Conservation (phyloP, 2,888 invertebrate species). For the Gerris lacustris region DNA sequence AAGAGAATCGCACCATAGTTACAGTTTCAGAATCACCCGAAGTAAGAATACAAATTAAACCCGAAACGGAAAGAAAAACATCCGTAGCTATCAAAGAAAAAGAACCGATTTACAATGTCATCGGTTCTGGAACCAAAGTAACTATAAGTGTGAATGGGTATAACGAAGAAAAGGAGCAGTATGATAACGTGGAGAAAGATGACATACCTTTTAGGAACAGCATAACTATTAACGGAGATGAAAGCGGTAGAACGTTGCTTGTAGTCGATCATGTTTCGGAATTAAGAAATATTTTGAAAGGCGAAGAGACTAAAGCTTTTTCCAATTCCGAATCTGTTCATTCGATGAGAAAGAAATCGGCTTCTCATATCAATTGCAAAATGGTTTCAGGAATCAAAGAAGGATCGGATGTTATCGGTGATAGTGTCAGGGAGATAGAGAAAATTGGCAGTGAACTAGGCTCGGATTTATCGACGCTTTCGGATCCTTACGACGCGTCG, state of each 20-base stretch:
- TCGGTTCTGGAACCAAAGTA: constrained; percentile 36
- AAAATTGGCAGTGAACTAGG: constrained; percentile 14
- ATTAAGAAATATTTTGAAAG: constrained; percentile 17
- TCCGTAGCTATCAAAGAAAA: background rate
- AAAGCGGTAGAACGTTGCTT: constrained; percentile 13
- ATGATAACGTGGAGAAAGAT: constrained; percentile 31
- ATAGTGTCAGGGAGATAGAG: constrained; percentile 10
- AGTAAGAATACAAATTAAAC: constrained; percentile 16
- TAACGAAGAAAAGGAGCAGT: constrained; percentile 15
- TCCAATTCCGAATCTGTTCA: constrained; percentile 51
- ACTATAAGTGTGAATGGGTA: constrained; percentile 38
- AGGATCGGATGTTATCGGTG: constrained; percentile 12
- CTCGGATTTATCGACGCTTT: constrained; percentile 7
- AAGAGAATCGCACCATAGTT: constrained; percentile 26
- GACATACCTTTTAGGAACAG: constrained; percentile 30
- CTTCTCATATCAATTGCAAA: constrained; percentile 61
- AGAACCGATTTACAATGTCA: background rate
- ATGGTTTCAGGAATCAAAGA: constrained; percentile 1
- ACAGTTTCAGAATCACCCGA: constrained; percentile 22
- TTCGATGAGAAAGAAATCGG: constrained; percentile 58
- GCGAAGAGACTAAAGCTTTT: constrained; percentile 24
- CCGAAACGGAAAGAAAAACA: background rate
- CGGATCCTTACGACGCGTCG: constrained; percentile 12
- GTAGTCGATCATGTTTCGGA: constrained; percentile 33
- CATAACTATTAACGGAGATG: constrained; percentile 25